phyloP scores from a whole-genome alignment of 2,888 invertebrate genomes.

The Drosophila prostipennis region DNA sequence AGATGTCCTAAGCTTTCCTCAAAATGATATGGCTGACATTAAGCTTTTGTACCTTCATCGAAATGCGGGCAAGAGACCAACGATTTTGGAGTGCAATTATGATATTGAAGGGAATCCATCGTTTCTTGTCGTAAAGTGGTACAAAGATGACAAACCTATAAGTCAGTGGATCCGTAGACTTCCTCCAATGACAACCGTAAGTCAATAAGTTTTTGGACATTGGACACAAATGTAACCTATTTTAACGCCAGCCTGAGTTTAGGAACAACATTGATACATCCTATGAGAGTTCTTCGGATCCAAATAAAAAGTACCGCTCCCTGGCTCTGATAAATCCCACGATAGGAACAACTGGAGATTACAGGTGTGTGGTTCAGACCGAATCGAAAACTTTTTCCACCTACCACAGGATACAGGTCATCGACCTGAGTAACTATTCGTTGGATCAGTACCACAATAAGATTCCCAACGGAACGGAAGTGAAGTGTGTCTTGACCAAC shows the following conservation, averaged over 20 bases:
- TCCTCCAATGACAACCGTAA: neutral
- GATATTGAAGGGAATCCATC: neutral
- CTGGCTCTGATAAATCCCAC: neutral
- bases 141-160: neutral
- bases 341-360: neutral
- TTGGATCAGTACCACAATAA: neutral
- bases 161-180: neutral
- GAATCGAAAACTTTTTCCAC: too few species aligned
- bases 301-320: neutral
- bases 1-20: neutral
- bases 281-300: neutral
- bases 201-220: neutral
- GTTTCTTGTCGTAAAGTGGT: neutral
- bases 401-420: neutral
- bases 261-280: neutral
- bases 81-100: neutral
- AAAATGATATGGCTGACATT: neutral
- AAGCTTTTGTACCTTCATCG: neutral
- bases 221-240: neutral
- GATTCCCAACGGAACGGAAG: neutral
- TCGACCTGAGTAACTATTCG: neutral
- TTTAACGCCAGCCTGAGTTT: neutral
- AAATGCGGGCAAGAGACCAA: neutral
- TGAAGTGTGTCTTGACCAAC: neutral
- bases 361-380: neutral